Evolutionary conservation across 2,888 invertebrate species (phyloP).

Genomic region (Temnothorax unifasciatus): DNA sequence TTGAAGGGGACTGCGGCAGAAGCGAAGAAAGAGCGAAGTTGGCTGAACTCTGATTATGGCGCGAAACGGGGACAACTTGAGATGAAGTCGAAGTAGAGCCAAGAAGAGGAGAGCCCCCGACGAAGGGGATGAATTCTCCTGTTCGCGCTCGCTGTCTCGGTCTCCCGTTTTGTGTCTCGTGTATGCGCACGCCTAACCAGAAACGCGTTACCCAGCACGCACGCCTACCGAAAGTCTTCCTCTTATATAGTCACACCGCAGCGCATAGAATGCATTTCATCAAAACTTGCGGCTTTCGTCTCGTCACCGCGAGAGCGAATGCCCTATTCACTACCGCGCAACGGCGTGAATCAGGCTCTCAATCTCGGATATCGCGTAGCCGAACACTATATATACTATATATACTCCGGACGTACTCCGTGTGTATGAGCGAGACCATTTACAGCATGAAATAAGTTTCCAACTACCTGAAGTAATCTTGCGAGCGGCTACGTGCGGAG

Average conservation of each 20-base stretch:
- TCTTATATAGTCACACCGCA: conserved; percentile 52
- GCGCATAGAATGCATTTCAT: conserved; percentile 77
- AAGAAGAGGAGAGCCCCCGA: conserved; percentile 20
- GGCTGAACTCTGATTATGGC: conserved; percentile 75
- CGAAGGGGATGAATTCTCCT: conserved; percentile 52
- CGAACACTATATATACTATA: conserved; percentile 41
- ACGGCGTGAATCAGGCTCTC: conserved; percentile 57
- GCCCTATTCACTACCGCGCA: conserved; percentile 57
- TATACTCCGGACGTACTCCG: conserved; percentile 14
- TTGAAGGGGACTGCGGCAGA: conserved; percentile 31
- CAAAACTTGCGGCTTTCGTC: conserved; percentile 78
- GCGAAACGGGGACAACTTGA: conserved; percentile 51
- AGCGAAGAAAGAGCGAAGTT: conserved; percentile 70
- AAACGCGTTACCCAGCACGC: conserved; percentile 20
- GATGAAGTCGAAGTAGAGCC: conserved; percentile 47
- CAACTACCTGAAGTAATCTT: conserved; percentile 28
- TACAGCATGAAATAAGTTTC: conserved; percentile 36
- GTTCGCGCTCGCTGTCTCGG: conserved; percentile 35
- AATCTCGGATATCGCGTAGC: conserved; percentile 59
- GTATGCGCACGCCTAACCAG: conserved; percentile 10
- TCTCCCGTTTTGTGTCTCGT: conserved; percentile 13
- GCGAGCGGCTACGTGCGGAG: conserved; percentile 16
- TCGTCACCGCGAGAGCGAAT: conserved; percentile 49
- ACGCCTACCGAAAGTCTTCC: conserved; percentile 43
- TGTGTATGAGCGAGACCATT: conserved; percentile 29